Evolutionary conservation across 2,888 invertebrate species (phyloP).

Genomic region (Microplitis manilae): DNA sequence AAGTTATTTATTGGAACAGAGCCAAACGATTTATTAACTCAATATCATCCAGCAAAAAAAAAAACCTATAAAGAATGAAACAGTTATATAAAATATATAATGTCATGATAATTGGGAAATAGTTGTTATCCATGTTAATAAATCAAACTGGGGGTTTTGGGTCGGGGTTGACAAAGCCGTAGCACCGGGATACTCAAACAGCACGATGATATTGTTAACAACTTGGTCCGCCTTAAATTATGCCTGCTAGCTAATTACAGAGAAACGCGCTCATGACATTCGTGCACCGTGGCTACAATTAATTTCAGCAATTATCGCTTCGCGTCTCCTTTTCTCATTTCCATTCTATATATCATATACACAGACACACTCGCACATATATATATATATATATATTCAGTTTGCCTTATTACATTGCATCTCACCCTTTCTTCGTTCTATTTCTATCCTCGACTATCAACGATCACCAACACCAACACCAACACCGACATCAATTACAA

Average conservation of each 20-base stretch:
- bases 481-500: conserved; percentile 5
- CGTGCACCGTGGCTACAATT: conserved; percentile 68
- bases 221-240: conserved; percentile 67
- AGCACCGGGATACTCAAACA: conserved; percentile 38
- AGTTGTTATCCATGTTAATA: conserved; percentile 37
- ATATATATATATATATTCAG: neutral
- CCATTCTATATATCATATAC: conserved; percentile 29
- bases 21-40: neutral
- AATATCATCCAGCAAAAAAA: neutral
- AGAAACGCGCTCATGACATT: conserved; percentile 65
- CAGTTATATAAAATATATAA: neutral
- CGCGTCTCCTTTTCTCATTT: conserved; percentile 52
- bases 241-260: conserved; percentile 67
- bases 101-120: conserved; percentile 39
- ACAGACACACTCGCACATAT: conserved; percentile 20
- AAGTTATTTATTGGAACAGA: neutral
- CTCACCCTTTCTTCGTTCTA: neutral
- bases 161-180: conserved; percentile 41
- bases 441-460: neutral
- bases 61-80: neutral
- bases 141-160: neutral
- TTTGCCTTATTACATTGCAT: conserved; percentile 32
- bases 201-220: conserved; percentile 62
- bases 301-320: conserved; percentile 67
- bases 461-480: neutral